Evolutionary conservation across 2,888 invertebrate genomes (phyloP).

Genomic region (Volucella bombylans): DNA sequence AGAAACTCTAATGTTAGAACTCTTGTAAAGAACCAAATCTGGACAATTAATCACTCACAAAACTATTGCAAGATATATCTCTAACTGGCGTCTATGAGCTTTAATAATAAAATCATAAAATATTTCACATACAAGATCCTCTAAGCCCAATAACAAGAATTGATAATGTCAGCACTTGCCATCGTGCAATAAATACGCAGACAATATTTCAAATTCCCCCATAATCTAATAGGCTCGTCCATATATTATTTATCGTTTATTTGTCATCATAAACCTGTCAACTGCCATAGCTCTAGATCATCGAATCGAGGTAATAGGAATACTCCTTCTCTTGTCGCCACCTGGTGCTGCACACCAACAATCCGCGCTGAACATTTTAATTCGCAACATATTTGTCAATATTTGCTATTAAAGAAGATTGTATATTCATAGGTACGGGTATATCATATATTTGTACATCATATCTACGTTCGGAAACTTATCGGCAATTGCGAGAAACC

Average conservation of each 20-base stretch:
- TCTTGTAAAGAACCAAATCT: too few species aligned
- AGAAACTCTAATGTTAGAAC: too few species aligned
- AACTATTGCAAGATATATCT: too few species aligned
- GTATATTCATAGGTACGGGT: too few species aligned
- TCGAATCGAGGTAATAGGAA: conserved; percentile 11
- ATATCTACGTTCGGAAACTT: conserved; percentile 1
- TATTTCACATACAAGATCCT: conserved; percentile 27
- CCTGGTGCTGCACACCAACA: not conserved
- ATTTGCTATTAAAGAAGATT: conserved; percentile 24
- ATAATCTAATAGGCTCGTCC: conserved; percentile 45
- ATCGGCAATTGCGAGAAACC: conserved; percentile 23
- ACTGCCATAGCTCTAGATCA: conserved; percentile 48
- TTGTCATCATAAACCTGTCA: conserved; percentile 67
- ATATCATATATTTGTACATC: not conserved
- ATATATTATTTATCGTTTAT: conserved; percentile 50
- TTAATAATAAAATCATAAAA: conserved; percentile 14
- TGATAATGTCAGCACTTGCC: conserved; percentile 63
- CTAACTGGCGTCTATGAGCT: too few species aligned
- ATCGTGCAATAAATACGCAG: conserved; percentile 56
- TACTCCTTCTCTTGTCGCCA: conserved; percentile 15
- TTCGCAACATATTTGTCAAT: conserved; percentile 20
- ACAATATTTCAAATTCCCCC: conserved; percentile 47
- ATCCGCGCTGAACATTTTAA: not conserved
- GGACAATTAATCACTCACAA: too few species aligned
- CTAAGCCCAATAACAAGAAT: conserved; percentile 34